Evolutionary conservation across 2,888 invertebrate species (phyloP).

Genomic region (Tanypteryx hageni): DNA sequence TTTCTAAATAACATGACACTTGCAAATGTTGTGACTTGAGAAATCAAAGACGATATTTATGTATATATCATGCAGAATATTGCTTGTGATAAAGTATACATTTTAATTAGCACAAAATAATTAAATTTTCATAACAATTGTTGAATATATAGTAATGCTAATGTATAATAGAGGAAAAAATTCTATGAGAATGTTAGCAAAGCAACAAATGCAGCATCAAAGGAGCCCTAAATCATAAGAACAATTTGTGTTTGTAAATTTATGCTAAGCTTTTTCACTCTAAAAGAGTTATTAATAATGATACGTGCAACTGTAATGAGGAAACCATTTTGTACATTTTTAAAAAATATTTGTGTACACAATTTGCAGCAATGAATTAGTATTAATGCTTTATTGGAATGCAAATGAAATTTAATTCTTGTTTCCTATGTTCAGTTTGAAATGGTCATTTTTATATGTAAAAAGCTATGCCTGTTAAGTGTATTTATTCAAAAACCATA

Average conservation of each 20-base stretch:
- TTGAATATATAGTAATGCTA: neutral
- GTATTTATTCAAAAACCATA: neutral
- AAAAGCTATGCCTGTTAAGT: neutral
- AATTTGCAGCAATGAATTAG: neutral
- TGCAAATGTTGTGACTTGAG: constrained; percentile 23
- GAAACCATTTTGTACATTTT: constrained; percentile 1
- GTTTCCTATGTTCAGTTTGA: constrained; percentile 3
- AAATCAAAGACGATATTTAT: constrained; percentile 32
- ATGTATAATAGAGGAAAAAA: neutral
- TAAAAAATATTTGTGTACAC: neutral
- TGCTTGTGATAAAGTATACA: constrained; percentile 52
- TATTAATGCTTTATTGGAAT: neutral
- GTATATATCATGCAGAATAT: constrained; percentile 27
- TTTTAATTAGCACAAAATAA: neutral
- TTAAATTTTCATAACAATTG: constrained; percentile 36
- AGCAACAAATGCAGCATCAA: too few relatives aligned
- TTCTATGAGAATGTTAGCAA: too few relatives aligned
- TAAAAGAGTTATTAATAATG: neutral
- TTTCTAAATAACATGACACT: constrained; percentile 7
- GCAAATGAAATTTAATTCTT: neutral
- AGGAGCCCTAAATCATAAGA: neutral
- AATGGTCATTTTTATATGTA: neutral
- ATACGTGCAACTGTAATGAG: neutral
- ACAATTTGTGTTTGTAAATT: neutral
- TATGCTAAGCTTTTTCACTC: constrained; percentile 13